Evolutionary conservation across 2,113 vertebrate species (phyloP), one percentile per base, ranked within the genome.

Genomic region (Rhea americana): DNA sequence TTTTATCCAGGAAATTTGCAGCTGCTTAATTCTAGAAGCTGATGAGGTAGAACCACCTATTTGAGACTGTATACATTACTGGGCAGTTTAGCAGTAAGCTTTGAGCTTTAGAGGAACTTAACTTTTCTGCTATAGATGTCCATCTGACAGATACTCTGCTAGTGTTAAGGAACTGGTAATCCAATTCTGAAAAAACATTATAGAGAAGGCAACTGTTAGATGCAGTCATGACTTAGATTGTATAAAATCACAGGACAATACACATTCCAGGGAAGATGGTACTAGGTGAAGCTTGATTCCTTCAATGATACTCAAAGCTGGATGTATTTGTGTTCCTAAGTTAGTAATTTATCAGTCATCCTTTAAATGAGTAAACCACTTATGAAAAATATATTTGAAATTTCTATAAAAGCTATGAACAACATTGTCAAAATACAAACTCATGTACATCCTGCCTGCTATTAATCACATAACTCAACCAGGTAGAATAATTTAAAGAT

Each of bases 191-290:
- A 55, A 50, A 82, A 58, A 41, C 45, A 30, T 25, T 53, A 53
- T 8, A 53, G 51, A 53, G 51, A 53, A 53, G 26, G 26, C 26
- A 55, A 28, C 53, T 55, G 30, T 28, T 28, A 30, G 26, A 55
- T 30, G 15, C 26, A 55, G 26, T 72, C 25, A 79, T 56, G 41
- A 45, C 21, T 55, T n/a, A 28, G 30, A 8, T 9, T n/a, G 22
- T 56, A 55, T 48, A 79, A 55, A 61, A 71, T 30, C 85, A 55
- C 19, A 43, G 63, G 35, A 81, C 28, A 39, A 30, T 41, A 47
- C 11, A 47, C 14, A 24, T 76, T 66, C 58, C 41, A 76, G 24
- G 13, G 58, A 84, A 70, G 17, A 71, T 0, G 0, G 37, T 2
- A 1, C 35, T 53, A 71, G 28, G 30, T 18, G 47, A 12, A 75